Base-by-base conservation (phyloP, 2,888 invertebrate species). In the Acleris emargana region DNA sequence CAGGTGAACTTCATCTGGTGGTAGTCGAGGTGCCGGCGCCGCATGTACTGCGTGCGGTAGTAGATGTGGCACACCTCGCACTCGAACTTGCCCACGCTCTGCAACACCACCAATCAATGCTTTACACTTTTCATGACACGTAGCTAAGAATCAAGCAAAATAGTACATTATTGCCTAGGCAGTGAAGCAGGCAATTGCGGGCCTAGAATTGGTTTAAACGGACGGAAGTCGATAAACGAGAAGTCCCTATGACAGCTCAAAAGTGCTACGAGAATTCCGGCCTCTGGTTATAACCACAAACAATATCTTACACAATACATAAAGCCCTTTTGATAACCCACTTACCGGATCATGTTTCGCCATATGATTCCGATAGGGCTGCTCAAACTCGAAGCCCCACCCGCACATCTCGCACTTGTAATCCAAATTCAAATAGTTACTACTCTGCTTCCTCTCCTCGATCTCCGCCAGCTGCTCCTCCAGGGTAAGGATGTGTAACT, bases 391-490 rank as follows among this genome's bases (percentile, higher is more conserved):
- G 17, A 73, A 77, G 0, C 79, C 76, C 28, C 73, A 74, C 3
- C 54, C 79, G 62, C 79, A 80, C 1, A 72, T 17, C 0, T 77
- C 74, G 53, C 79, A 80, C 16, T 72, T 73, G 11, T 74, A 77
- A 0, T 75, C 73, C 2, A 73, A 69, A 1, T 73, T 72, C 5
- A 74, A 49, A 25, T 78, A 79, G 16, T 75, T 76, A 0, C 55
- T 38, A 1, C 69, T 67, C 0, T 61, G 28, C n/a, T 75, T 79
- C 42, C 78, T 68, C 0, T 73, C 73, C n/a, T 72, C 53, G 0
- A 80, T 69, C 43, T 76, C 75, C 0, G 68, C 58, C 20, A 71
- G 28, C n/a, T 80, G 79, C 7, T 79, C 72, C 0, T 73, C 72
- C 5, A 63, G 25, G 0, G 66, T 73, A 17, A 77, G 49, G 2